Evolutionary conservation across 64 coral and sea anemone species (phyloP).

Genomic region (Dendrophyllia cribrosa): DNA sequence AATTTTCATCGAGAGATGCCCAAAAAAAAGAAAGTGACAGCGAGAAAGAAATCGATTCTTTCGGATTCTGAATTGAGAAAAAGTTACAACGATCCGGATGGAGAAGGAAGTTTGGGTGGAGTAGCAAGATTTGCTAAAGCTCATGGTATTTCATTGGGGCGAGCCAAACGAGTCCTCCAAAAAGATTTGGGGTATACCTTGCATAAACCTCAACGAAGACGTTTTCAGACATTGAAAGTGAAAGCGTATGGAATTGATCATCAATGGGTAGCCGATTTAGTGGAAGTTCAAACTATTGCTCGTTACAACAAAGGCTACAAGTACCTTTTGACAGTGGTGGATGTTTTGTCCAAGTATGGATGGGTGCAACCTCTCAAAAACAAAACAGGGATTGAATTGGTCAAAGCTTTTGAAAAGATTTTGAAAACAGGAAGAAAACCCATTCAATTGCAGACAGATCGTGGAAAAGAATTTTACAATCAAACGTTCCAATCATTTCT

Average conservation of each 20-base stretch:
- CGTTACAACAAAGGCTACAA: slow-evolving; percentile 25
- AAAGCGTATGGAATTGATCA: slow-evolving; percentile 9
- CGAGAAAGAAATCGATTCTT: too few relatives aligned
- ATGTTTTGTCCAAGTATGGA: slow-evolving; percentile 44
- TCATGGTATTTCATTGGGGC: neutral
- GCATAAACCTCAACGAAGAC: slow-evolving; percentile 44
- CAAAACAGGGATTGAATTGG: neutral
- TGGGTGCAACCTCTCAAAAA: slow-evolving; percentile 34
- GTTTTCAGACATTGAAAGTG: slow-evolving; percentile 5
- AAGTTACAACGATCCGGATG: neutral
- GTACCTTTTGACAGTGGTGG: slow-evolving; percentile 57
- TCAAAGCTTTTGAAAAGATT: neutral
- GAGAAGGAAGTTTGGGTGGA: neutral
- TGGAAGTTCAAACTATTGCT: slow-evolving; percentile 1
- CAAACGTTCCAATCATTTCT: neutral
- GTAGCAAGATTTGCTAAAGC: neutral
- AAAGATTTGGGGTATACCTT: slow-evolving; percentile 38
- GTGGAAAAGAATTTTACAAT: slow-evolving; percentile 64
- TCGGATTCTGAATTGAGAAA: too few relatives aligned
- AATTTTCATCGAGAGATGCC: too few relatives aligned
- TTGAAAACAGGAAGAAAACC: neutral
- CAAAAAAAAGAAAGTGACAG: too few relatives aligned
- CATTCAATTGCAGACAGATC: neutral
- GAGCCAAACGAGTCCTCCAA: neutral
- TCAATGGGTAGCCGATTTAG: slow-evolving; percentile 49